phyloP scores from a whole-genome alignment of 2,113 vertebrate species.

The Tretioscincus oriximinensis region DNA sequence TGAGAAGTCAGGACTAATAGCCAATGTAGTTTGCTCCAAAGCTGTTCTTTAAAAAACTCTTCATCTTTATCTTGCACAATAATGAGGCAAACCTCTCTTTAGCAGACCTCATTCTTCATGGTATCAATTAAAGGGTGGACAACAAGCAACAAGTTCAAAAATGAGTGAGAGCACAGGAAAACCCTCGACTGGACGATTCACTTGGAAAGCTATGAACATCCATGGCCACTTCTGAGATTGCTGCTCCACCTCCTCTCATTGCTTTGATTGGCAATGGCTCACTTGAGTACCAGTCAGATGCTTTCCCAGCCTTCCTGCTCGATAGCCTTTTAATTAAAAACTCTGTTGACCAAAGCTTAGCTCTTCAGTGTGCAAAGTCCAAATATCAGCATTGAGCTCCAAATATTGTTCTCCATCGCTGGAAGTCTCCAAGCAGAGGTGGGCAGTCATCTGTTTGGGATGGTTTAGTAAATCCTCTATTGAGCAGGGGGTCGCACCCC shows the following conservation, averaged over 20 bases:
- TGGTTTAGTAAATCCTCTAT: no score
- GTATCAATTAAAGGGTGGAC: neutral
- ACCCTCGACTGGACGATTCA: no score
- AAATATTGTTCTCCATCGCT: no score
- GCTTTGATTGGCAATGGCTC: neutral
- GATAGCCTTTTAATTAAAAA: neutral
- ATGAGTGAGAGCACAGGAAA: neutral
- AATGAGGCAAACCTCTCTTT: constrained; percentile 1
- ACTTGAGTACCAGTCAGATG: neutral
- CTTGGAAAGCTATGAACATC: no score
- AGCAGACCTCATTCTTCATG: neutral
- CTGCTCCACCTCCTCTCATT: neutral
- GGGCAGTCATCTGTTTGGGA: no score
- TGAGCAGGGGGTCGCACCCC: no score
- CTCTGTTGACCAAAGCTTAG: neutral
- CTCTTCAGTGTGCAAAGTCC: no score
- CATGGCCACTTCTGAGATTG: no score
- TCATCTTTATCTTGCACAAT: neutral
- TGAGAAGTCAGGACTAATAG: no score
- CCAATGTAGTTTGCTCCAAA: neutral
- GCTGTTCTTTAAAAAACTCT: neutral
- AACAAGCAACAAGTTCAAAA: neutral
- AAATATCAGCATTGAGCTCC: neutral
- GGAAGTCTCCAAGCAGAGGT: no score
- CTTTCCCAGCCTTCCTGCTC: neutral